Conservation (phyloP, 2,888 invertebrate genomes). For the Spodoptera exigua region DNA sequence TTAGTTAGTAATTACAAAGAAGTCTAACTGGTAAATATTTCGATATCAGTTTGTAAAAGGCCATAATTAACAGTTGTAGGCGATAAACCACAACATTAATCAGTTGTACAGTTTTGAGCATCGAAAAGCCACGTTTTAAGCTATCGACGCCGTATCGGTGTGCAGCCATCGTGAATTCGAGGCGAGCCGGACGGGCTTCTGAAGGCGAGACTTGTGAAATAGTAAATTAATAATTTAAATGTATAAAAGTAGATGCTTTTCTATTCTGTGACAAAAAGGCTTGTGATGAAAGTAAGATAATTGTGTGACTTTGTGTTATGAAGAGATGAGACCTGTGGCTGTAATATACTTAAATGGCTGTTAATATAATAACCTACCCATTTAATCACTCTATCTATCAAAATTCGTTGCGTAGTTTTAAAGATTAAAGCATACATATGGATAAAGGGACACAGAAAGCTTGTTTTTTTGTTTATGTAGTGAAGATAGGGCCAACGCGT, state of each 20-base stretch:
- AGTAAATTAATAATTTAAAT: background rate
- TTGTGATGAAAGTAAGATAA: too few relatives aligned
- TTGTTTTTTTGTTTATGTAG: too few relatives aligned
- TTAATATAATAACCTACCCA: too few relatives aligned
- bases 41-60: conserved; percentile 47
- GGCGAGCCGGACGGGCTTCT: conserved; percentile 41
- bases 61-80: conserved; percentile 57
- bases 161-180: conserved; percentile 74
- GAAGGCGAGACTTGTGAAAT: conserved; percentile 40
- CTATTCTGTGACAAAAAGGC: too few relatives aligned
- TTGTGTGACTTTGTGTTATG: too few relatives aligned
- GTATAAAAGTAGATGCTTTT: background rate
- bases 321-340: too few relatives aligned
- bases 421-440: too few relatives aligned
- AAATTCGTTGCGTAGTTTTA: too few relatives aligned
- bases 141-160: conserved; percentile 71
- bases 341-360: too few relatives aligned
- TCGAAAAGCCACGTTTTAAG: conserved; percentile 78
- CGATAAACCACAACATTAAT: conserved; percentile 79
- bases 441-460: too few relatives aligned
- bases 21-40: conserved; percentile 13
- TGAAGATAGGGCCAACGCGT: too few relatives aligned
- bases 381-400: too few relatives aligned
- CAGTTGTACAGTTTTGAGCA: conserved; percentile 84
- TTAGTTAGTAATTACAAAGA: conserved; percentile 7